Conservation (phyloP, 2,888 invertebrate species). For the Drosophila yooni region DNA sequence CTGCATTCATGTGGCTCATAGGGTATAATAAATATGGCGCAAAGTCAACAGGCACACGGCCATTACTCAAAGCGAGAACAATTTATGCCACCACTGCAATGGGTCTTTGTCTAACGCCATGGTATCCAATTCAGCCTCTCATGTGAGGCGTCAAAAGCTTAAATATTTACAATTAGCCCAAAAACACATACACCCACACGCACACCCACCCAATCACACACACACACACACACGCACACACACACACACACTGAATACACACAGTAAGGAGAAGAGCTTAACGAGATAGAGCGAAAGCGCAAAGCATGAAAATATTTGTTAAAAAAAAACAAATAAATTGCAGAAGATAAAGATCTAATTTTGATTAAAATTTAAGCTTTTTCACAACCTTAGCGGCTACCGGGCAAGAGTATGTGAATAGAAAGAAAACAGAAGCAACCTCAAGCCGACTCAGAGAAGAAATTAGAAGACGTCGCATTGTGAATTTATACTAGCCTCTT, state of each 20-base stretch:
- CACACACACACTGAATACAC: conserved; percentile 5
- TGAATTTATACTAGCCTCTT: conserved; percentile 55
- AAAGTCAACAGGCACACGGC: conserved; percentile 64
- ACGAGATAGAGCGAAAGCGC: conserved; percentile 52
- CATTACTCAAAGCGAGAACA: conserved; percentile 68
- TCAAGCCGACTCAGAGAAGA: conserved; percentile 42
- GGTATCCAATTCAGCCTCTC: conserved; percentile 24
- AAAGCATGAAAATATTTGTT: conserved; percentile 74
- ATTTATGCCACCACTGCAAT: conserved; percentile 69
- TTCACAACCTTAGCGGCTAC: conserved; percentile 77
- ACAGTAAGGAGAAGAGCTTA: conserved; percentile 9
- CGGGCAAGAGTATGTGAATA: conserved; percentile 41
- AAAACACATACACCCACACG: conserved; percentile 13
- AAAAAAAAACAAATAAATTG: conserved; percentile 70
- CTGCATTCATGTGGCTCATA: neutral
- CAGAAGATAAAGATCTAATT: conserved; percentile 78
- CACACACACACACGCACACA: conserved; percentile 6
- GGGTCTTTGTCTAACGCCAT: conserved; percentile 35
- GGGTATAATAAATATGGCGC: conserved; percentile 70
- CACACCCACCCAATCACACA: conserved; percentile 1
- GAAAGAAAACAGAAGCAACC: neutral
- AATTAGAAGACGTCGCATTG: conserved; percentile 71
- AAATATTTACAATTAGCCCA: conserved; percentile 72
- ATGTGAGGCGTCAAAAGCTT: conserved; percentile 79
- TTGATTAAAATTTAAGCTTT: conserved; percentile 82